Evolutionary conservation across 2,113 vertebrate species (phyloP), one percentile per base, ranked within the genome.

Genomic region (Tragelaphus imberbis): DNA sequence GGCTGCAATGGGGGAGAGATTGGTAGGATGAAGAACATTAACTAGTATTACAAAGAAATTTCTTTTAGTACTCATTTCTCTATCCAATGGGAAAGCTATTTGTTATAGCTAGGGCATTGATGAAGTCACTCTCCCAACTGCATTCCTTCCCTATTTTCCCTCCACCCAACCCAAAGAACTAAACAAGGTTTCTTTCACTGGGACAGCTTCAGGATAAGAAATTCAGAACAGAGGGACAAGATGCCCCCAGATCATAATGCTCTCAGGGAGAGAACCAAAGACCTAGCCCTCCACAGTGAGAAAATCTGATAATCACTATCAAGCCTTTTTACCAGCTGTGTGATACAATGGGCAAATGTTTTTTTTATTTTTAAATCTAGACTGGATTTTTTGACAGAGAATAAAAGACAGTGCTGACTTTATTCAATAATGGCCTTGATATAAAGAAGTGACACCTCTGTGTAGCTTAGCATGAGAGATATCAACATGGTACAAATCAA

Each of bases 321-420:
- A n/a, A 79, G 33, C 13, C 47, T 23, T 28, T 53, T 68, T 28
- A 58, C 40, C 25, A 59, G 47, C 17, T 81, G 17, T 28, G 56
- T 68, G 21, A 58, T 28, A 59, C 23, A 81, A 47, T 59, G 56
- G 19, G 15, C 2, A 55, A 28, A 81, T 21, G 0, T 9, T 59
- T 95, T 95, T 4, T 36, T 71, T 94, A 92, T 63, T 91, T 75
- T 91, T 71, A 84, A 63, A 75, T 30, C 23, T 95, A 80, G 94
- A 61, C 19, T 51, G 51, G 33, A 92, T 44, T 92, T 75, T 88
- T 86, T 89, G 4, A 59, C 28, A 14, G 14, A 59, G 68, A 88
- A 56, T 79, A 36, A 47, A 68, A 87, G 23, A 53, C 13, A 12
- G 11, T 27, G 17, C 13, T 94, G 9, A 25, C 28, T 58, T 49